Base-by-base conservation (phyloP, 1,140 invertebrate genomes). In the Drosophila ercepeae region DNA sequence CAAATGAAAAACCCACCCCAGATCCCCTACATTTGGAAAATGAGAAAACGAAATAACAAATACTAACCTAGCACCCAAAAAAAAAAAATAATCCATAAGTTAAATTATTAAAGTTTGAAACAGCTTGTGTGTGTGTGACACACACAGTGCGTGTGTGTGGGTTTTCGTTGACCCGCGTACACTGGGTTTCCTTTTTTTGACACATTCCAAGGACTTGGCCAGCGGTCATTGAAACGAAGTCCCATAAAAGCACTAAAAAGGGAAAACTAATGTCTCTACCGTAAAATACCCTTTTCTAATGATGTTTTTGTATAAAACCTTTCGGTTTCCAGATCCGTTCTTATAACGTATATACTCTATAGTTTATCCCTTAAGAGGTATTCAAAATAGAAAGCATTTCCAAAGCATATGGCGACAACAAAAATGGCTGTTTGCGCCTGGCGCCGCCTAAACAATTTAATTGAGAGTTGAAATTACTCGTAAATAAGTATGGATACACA, bases 401-500 rank as follows among this genome's bases (percentile, higher is more conserved):
- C 60, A 76, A 65, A 82, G 81, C 81, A 84, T 84, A 84, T 84
- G 81, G 81, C 81, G 81, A 86, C 81, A 84, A 84, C 83, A 86
- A 79, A 73, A 64, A 63, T 55, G 16, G 68, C 72, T 71, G 32
- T 68, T 70, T 72, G 61, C 70, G 46, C 59, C 60, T 75, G 79
- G 70, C 79, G 75, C 70, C 81, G 81, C 81, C 81, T 84, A 73
- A 70, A 69, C 81, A 79, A 84, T 86, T 84, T 84, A 84, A 84
- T 86, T 84, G 81, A 79, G 81, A 86, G 76, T 86, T 78, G 76
- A 84, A 84, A 84, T 84, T 79, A 86, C 60, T 63, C 29, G 60
- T 63, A 39, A 46, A 60, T 63, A 57, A 36, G 54, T 73, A 49
- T 41, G 58, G 44, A 48, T 21, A 68, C 41, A 57, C 39, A 54